Conservation (phyloP, 1,140 invertebrate genomes). For the Proctacanthus coquilletti region DNA sequence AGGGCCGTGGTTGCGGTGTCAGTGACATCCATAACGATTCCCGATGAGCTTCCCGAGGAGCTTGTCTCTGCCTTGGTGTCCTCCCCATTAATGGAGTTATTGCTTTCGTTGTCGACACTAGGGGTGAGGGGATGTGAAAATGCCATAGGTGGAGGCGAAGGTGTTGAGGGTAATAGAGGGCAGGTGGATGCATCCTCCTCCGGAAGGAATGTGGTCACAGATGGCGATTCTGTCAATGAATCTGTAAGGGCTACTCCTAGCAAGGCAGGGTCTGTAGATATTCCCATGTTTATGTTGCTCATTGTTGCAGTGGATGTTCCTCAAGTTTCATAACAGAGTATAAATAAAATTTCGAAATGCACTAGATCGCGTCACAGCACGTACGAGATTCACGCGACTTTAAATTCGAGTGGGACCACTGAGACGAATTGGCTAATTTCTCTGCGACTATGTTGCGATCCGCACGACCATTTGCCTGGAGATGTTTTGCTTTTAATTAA, state of each 20-base stretch:
- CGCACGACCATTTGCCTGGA: no score
- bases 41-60: slow-evolving; percentile 30
- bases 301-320: no score
- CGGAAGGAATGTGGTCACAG: slow-evolving; percentile 26
- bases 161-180: slow-evolving; percentile 32
- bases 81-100: slow-evolving; percentile 17
- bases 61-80: slow-evolving; percentile 16
- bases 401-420: no score
- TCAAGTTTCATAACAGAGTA: no score
- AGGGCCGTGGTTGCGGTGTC: slow-evolving; percentile 32
- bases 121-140: slow-evolving; percentile 34
- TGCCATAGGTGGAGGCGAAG: slow-evolving; percentile 31
- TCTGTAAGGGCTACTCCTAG: slow-evolving; percentile 18
- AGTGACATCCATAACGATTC: slow-evolving; percentile 15
- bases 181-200: slow-evolving; percentile 39
- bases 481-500: no score
- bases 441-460: no score
- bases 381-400: no score
- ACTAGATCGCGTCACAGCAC: no score
- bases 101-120: slow-evolving; percentile 16
- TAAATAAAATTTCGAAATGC: no score
- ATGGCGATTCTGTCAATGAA: slow-evolving; percentile 18
- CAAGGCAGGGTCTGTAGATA: slow-evolving; percentile 19
- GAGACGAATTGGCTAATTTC: no score
- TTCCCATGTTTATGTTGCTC: slow-evolving; percentile 11